phyloP scores from a whole-genome alignment of 2,797 vertebrate genomes.

The Halcyon badia region DNA sequence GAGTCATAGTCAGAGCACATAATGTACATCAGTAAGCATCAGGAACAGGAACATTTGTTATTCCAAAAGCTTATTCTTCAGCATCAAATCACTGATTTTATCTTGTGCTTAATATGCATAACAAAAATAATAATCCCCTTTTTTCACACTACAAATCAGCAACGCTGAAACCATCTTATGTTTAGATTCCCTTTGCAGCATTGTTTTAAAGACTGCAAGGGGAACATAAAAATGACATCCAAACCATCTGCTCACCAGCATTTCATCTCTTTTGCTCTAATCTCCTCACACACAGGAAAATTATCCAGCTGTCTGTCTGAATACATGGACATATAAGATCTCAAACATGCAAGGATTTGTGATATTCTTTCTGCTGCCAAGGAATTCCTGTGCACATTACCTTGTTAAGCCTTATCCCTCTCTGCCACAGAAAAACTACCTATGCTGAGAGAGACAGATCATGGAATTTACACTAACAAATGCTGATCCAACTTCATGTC shows the following conservation, averaged over 20 bases:
- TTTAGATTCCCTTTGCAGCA: not conserved
- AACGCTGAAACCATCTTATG: not conserved
- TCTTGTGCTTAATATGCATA: not conserved
- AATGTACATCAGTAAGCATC: not conserved
- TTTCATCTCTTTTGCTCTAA: conserved; percentile 3
- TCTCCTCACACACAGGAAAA: not conserved
- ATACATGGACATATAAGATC: not conserved
- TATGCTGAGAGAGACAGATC: not conserved
- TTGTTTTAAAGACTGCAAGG: not conserved
- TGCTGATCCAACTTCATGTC: conserved; percentile 6
- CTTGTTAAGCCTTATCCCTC: not conserved
- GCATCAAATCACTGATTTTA: not conserved
- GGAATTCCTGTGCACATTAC: not conserved
- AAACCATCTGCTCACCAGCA: conserved; percentile 2
- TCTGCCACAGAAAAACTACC: not conserved
- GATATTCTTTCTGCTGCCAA: not conserved
- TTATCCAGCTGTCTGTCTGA: conserved; percentile 6
- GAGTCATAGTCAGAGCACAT: not conserved
- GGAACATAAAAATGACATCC: not conserved
- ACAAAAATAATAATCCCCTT: not conserved
- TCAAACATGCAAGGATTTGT: not conserved
- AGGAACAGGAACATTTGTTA: not conserved
- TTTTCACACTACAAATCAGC: not conserved
- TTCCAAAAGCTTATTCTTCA: not conserved
- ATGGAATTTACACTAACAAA: not conserved